Evolutionary conservation across 2,888 invertebrate genomes (phyloP).

Genomic region (Ditula angustiorana): DNA sequence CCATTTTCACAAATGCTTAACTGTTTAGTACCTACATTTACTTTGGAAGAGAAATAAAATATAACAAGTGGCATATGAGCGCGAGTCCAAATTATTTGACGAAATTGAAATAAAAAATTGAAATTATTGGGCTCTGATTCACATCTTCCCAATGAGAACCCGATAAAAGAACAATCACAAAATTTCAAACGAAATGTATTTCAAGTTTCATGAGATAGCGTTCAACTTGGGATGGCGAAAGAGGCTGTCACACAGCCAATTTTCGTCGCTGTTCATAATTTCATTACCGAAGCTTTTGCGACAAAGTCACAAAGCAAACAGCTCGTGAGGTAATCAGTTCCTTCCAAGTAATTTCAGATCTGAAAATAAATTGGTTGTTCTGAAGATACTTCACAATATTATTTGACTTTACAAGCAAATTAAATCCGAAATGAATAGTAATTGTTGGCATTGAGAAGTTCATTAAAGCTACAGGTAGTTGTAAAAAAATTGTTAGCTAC

Average conservation of each 20-base stretch:
- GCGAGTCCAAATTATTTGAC: too few relatives aligned
- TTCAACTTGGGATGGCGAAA: neutral
- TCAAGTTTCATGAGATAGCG: neutral
- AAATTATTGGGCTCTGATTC: neutral
- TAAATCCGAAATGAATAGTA: neutral
- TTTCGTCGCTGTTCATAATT: conserved; percentile 27
- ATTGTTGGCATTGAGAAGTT: neutral
- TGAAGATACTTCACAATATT: neutral
- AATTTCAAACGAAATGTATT: conserved; percentile 3
- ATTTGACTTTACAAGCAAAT: neutral
- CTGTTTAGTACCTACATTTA: too few relatives aligned
- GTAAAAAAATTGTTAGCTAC: too few relatives aligned
- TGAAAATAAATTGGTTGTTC: conserved; percentile 9
- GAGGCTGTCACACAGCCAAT: conserved; percentile 7
- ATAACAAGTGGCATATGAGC: too few relatives aligned
- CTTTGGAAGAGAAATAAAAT: too few relatives aligned
- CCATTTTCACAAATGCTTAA: too few relatives aligned
- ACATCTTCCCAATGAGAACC: neutral
- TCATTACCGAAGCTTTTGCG: conserved; percentile 13
- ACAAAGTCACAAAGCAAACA: conserved; percentile 21
- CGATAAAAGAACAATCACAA: neutral
- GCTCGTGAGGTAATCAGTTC: conserved; percentile 6
- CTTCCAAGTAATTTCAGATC: neutral
- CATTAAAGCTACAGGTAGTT: too few relatives aligned
- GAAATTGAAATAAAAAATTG: too few relatives aligned